Percentiles rank a stretch among this genome's conserved stretches.
Conservation (phyloP, 1,140 invertebrate species). For the Macrobrachium nipponense region DNA sequence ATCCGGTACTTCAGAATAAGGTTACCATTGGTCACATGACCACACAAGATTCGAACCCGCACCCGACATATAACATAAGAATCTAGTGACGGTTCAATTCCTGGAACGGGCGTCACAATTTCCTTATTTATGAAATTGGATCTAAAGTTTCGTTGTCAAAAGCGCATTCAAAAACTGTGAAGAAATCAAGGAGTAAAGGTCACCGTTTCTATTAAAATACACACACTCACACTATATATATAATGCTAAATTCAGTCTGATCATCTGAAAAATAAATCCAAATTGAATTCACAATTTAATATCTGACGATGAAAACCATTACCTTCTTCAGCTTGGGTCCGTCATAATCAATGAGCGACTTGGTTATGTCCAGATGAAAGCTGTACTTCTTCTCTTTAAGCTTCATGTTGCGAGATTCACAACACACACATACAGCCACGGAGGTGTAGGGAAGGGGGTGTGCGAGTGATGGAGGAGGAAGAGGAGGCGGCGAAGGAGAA, state of each 20-base stretch:
- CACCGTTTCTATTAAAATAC: slow-evolving; percentile 58
- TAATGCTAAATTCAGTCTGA: too few species aligned
- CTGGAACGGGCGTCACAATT: too few species aligned
- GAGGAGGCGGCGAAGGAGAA: slow-evolving; percentile 14
- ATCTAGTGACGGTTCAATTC: too few species aligned
- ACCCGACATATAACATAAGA: too few species aligned
- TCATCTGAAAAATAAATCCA: background rate
- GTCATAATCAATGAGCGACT: slow-evolving; percentile 64
- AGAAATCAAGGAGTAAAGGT: background rate
- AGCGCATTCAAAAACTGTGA: too few species aligned
- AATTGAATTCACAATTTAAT: background rate
- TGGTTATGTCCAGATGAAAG: slow-evolving; percentile 63
- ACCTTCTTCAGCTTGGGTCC: slow-evolving; percentile 63
- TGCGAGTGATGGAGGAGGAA: background rate
- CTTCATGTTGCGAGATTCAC: slow-evolving; percentile 44
- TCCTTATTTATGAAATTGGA: too few species aligned
- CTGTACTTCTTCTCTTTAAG: slow-evolving; percentile 63
- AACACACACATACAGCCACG: background rate
- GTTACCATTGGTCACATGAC: too few species aligned
- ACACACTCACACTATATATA: too few species aligned
- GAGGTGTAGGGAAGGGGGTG: background rate
- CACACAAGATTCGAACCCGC: too few species aligned
- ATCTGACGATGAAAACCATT: background rate
- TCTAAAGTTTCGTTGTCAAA: too few species aligned
- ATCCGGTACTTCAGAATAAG: too few species aligned